Evolutionary conservation across 2,113 vertebrate genomes (phyloP), one percentile per base, ranked within the genome.

Genomic region (Dicentrarchus labrax): DNA sequence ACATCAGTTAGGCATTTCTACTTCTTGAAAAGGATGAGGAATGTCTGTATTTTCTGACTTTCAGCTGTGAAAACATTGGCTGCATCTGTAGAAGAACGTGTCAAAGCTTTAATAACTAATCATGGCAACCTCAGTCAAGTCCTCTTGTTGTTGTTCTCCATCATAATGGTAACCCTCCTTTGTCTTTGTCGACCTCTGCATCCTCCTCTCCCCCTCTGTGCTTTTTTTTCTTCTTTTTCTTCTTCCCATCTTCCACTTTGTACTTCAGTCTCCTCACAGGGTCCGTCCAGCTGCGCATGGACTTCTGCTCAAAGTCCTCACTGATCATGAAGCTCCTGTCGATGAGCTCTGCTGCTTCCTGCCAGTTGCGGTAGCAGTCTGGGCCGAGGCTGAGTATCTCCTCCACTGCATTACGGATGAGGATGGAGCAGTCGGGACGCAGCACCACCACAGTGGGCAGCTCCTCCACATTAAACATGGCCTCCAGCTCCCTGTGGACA

Each of bases 391-490:
- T 56, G 48, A 53, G 83, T 80, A 98, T 97, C 90, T 98, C 97
- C 1, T 93, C 91, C 64, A 96, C 95, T 0, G 96, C 97, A 0
- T 98, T 95, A 0, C 43, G 73, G 0, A 77, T 90, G 56, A 99
- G 95, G 24, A 98, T 90, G 0, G 97, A 97, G 57, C 96, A 96
- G n/a, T 94, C 94, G 0, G 97, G 97, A 51, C 96, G 96, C 80
- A 98, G 94, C n/a, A 98, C 97, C 91, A 98, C 96, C 78, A 98
- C 96, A 0, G 92, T 94, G 1, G 97, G 98, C 45, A 96, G 89
- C 65, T 94, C 92, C 15, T 94, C 80, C 70, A 98, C 96, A 0
- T 94, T 90, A 70, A 97, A 98, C 85, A 88, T 96, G 82, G 86
- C 88, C 84, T 94, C 92, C 80, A 98, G 94, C 80, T 98, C 96